A percentile compares a stretch with the other conserved stretches of the same genome.
Evolutionary conservation across 2,888 invertebrate species (phyloP).

Genomic region (Coronaproctus castanopsis): DNA sequence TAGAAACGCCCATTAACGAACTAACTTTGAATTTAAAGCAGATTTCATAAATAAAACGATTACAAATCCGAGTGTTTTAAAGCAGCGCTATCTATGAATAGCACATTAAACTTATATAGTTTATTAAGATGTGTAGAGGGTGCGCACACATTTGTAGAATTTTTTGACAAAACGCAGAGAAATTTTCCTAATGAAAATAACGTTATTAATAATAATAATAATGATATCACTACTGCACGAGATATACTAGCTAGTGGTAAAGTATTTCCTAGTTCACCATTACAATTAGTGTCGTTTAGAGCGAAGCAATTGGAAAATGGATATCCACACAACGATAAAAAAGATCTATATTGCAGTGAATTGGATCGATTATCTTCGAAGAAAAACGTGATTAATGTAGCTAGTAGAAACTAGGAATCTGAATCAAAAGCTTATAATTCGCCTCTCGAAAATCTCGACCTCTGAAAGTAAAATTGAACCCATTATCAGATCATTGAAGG

Average conservation of each 20-base stretch:
- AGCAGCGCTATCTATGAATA: too few relatives aligned
- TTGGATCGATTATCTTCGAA: slow-evolving; percentile 42
- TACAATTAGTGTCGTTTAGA: slow-evolving; percentile 47
- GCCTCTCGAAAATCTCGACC: slow-evolving; percentile 33
- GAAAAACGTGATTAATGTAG: slow-evolving; percentile 51
- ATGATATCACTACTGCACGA: neutral
- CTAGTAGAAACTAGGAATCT: slow-evolving; percentile 47
- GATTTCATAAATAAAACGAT: too few relatives aligned
- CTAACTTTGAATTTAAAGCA: too few relatives aligned
- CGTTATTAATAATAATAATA: neutral
- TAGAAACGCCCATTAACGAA: too few relatives aligned
- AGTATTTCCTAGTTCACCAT: slow-evolving; percentile 2
- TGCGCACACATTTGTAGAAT: too few relatives aligned
- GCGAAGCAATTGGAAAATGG: slow-evolving; percentile 55
- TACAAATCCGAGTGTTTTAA: too few relatives aligned
- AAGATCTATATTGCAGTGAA: slow-evolving; percentile 40
- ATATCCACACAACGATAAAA: slow-evolving; percentile 37
- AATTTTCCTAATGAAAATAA: too few relatives aligned
- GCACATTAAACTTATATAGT: too few relatives aligned
- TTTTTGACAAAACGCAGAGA: too few relatives aligned
- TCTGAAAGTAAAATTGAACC: too few relatives aligned
- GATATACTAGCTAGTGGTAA: neutral
- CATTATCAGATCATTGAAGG: too few relatives aligned
- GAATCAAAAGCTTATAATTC: slow-evolving; percentile 32
- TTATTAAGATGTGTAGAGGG: too few relatives aligned